Conservation (phyloP, 1,140 invertebrate genomes). For the Drosophila suzukii region DNA sequence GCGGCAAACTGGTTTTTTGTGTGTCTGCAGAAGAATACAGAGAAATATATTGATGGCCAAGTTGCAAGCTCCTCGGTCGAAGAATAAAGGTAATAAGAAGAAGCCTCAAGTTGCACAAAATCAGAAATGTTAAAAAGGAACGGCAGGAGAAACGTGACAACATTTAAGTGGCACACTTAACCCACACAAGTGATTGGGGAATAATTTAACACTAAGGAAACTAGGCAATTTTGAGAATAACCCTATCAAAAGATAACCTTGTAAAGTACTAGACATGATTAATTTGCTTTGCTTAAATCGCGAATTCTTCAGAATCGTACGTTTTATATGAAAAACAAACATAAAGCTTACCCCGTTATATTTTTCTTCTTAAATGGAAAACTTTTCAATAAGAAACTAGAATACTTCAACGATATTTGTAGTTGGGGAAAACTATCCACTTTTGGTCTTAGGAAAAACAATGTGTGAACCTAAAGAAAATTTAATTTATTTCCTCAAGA, state of each 20-base stretch:
- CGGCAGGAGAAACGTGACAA: conserved; percentile 38
- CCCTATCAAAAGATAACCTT: too few relatives aligned
- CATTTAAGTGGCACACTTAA: conserved; percentile 45
- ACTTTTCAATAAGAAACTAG: background rate
- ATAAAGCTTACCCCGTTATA: too few relatives aligned
- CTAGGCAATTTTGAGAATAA: background rate
- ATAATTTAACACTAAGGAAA: background rate
- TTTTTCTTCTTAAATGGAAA: too few relatives aligned
- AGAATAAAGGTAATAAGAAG: conserved; percentile 15
- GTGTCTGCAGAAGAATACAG: conserved; percentile 39
- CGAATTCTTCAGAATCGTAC: background rate
- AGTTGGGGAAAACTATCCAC: background rate
- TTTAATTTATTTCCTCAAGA: background rate
- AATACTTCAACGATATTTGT: background rate
- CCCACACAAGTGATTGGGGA: background rate
- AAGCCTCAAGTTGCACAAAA: conserved; percentile 41
- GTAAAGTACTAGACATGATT: too few relatives aligned
- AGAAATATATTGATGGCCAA: conserved; percentile 72
- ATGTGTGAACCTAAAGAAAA: background rate
- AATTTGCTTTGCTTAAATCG: background rate
- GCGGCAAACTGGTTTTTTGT: conserved; percentile 66
- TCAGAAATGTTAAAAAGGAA: conserved; percentile 35
- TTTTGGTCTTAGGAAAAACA: background rate
- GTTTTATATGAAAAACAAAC: too few relatives aligned
- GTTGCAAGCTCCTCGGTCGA: conserved; percentile 51